Evolutionary conservation across 2,113 vertebrate species (phyloP), one percentile per base, ranked within the genome.

Genomic region (Ceyx margarethae): DNA sequence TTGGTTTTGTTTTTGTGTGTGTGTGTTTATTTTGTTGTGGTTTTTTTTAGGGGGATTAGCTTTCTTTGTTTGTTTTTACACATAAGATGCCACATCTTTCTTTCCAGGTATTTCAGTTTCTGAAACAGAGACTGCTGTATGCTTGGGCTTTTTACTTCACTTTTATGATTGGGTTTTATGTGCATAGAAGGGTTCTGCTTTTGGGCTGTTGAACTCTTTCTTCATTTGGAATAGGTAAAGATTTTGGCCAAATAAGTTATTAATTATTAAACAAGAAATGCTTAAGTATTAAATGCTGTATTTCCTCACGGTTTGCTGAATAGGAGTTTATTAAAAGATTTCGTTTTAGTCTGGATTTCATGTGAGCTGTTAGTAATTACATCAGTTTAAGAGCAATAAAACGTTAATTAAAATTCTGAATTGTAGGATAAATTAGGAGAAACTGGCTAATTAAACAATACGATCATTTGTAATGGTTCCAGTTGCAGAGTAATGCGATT

Each of bases 401-500:
- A 92, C 95, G 81, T 95, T 97, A 97, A 96, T 97, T 97, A 94
- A 78, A 91, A 93, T 85, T 90, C 95, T 95, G 85, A 92, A 90
- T 91, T 83, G 82, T 53, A 51, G 56, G 40, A 91, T 72, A 85
- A 94, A 82, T 90, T 57, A 90, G 90, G 22, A 91, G 88, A 91
- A 95, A 93, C 88, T 93, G 80, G 89, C 53, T 97, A 96, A 97
- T 96, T 77, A 69, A 96, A 95, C 95, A 96, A 81, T 75, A 54
- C 46, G n/a, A 90, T 95, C 50, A 81, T 95, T 97, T 94, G 66
- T 77, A 95, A 95, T 95, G 77, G 79, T 95, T 97, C 90, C 71
- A 60, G 77, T 96, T 81, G 77, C 86, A 77, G 84, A 92, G 95
- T 94, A 92, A 94, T 89, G 73, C 74, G 82, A 85, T 95, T 95